Evolutionary conservation across 2,113 vertebrate species (phyloP).

Genomic region (Pycnonotus jocosus): DNA sequence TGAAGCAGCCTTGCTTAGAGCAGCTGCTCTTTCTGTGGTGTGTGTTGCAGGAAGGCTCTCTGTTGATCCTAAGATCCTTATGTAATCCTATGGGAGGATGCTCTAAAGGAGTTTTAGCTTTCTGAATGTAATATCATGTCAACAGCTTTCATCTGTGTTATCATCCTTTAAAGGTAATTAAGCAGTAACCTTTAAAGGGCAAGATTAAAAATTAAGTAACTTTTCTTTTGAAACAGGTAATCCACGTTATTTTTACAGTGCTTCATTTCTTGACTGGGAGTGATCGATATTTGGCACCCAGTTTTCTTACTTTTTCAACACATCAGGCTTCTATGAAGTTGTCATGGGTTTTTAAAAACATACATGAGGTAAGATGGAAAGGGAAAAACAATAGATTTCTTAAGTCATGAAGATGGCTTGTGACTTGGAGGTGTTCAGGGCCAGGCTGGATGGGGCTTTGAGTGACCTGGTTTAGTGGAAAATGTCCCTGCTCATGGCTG

Average conservation of each 20-base stretch:
- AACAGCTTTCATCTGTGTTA: neutral
- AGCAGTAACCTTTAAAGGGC: neutral
- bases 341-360: constrained; percentile 82
- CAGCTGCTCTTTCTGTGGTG: neutral
- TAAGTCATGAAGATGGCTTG: neutral
- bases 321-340: constrained; percentile 88
- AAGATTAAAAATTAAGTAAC: neutral
- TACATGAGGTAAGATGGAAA: constrained; percentile 75
- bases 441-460: neutral
- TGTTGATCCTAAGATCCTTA: neutral
- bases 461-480: neutral
- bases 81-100: neutral
- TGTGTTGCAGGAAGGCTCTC: neutral
- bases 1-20: neutral
- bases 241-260: constrained; percentile 77
- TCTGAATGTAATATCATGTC: neutral
- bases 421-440: neutral
- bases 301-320: constrained; percentile 83
- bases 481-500: neutral
- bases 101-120: neutral
- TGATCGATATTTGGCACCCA: constrained; percentile 77
- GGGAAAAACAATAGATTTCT: neutral
- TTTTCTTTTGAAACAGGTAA: constrained; percentile 69
- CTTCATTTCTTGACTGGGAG: constrained; percentile 85
- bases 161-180: neutral